Evolutionary conservation across 2,888 invertebrate species (phyloP).

Genomic region (Orchestes rusci): DNA sequence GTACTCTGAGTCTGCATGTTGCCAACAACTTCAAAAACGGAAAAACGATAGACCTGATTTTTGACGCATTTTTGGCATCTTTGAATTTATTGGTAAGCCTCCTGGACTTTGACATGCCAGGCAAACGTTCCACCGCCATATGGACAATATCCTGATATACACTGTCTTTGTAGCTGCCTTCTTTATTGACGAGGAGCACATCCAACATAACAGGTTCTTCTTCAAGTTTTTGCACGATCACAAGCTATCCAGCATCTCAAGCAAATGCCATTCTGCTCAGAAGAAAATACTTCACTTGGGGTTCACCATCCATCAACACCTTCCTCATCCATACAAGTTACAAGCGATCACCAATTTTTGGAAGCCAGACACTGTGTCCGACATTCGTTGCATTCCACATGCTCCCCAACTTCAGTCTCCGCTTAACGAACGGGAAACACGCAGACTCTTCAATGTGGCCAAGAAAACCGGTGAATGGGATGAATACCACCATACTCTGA

Average conservation of each 20-base stretch:
- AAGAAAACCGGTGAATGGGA: too few relatives aligned
- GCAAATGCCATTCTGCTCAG: not conserved
- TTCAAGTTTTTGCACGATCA: not conserved
- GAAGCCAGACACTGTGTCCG: not conserved
- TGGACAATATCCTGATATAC: not conserved
- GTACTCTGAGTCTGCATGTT: too few relatives aligned
- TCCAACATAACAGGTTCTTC: not conserved
- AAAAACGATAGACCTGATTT: too few relatives aligned
- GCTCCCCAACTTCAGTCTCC: not conserved
- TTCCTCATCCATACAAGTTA: not conserved
- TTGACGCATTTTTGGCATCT: constrained; percentile 1
- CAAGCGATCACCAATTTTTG: not conserved
- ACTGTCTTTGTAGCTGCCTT: not conserved
- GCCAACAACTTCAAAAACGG: not conserved
- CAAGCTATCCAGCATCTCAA: not conserved
- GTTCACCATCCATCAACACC: not conserved
- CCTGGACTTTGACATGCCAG: not conserved
- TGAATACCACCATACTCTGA: too few relatives aligned
- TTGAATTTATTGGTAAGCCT: constrained; percentile 5
- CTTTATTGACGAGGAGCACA: not conserved
- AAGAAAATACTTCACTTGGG: not conserved
- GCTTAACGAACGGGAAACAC: not conserved
- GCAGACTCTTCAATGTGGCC: too few relatives aligned
- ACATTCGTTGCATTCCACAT: too few relatives aligned
- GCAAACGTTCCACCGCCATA: not conserved